Evolutionary conservation across 2,888 invertebrate genomes (phyloP).

Genomic region (Linyphia triangularis): DNA sequence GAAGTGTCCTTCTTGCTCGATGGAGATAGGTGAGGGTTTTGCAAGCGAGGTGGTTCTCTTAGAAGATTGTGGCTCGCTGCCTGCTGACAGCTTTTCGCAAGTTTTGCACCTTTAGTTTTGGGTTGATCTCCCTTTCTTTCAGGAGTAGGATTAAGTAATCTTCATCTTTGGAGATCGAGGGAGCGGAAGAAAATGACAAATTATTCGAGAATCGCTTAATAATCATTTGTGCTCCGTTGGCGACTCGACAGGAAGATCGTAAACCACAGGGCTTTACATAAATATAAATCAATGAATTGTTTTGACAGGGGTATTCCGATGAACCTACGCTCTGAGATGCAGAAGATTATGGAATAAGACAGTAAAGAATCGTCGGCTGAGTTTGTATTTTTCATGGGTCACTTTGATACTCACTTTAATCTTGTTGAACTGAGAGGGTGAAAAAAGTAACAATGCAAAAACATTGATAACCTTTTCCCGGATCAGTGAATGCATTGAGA

Average conservation of each 20-base stretch:
- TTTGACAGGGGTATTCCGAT: slow-evolving; percentile 58
- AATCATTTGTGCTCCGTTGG: slow-evolving; percentile 69
- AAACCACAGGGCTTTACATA: slow-evolving; percentile 44
- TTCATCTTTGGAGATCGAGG: slow-evolving; percentile 53
- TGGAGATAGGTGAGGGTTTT: slow-evolving; percentile 69
- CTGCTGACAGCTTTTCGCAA: slow-evolving; percentile 64
- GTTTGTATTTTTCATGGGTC: neutral
- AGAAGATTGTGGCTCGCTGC: slow-evolving; percentile 66
- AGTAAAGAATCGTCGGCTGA: neutral
- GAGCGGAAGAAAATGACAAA: slow-evolving; percentile 72
- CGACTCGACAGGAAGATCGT: slow-evolving; percentile 16
- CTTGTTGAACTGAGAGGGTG: neutral
- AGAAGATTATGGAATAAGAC: neutral
- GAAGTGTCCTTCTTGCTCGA: slow-evolving; percentile 49
- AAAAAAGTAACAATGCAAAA: neutral
- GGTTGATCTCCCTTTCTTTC: slow-evolving; percentile 53
- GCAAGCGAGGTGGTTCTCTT: slow-evolving; percentile 56
- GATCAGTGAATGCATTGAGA: neutral
- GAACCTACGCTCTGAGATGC: neutral
- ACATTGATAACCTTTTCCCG: neutral
- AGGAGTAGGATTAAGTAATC: slow-evolving; percentile 61
- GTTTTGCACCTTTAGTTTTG: slow-evolving; percentile 48
- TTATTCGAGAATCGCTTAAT: slow-evolving; percentile 73
- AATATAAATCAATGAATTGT: slow-evolving; percentile 64
- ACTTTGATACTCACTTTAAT: neutral